Base-by-base conservation (phyloP, 2,888 invertebrate genomes). In the Flexamia atlantica region DNA sequence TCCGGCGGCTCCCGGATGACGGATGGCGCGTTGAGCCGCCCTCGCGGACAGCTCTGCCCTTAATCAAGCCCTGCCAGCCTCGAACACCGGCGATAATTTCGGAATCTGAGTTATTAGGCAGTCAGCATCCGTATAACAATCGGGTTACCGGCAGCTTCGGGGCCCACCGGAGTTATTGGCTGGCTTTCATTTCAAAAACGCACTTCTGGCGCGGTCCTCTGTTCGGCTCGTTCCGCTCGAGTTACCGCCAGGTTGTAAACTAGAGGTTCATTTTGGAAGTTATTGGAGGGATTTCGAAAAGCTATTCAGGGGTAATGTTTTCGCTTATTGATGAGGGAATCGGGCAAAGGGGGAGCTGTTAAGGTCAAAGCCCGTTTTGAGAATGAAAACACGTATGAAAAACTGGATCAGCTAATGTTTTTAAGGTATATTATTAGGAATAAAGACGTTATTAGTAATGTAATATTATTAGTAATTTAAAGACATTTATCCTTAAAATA, bases 61-160 rank as follows among this genome's bases (percentile, higher is more conserved):
- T 68, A 68, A 68, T 68, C 68, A 68, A 68, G n/a, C 70, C 36
- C 70, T 42, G 40, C 46, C 74, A 40, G 46, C 28, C 46, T 28
- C 40, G 20, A 76, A 46, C 46, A 40, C 40, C 74, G 50, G 25
- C 74, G 74, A 76, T 76, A 76, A 76, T 76, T 76, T 76, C 46
- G 50, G 25, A 42, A 76, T 46, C 46, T 76, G 74, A 76, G 74
- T 76, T 76, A 76, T 76, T 76, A 46, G 46, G 74, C 46, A 76
- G 74, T 70, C 74, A 76, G 74, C 74, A 76, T 76, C 74, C 23
- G 74, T 76, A 46, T 76, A 76, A 76, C 74, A 76, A 76, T 76
- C 74, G 74, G 70, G 74, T 76, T 76, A 76, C 50, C 46, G 70
- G 68, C 36, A 32, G 40, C 70, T 40, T 23, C 36, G 70, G 40